Conservation (phyloP, 2,888 invertebrate genomes). For the Drosophila acutilabella region DNA sequence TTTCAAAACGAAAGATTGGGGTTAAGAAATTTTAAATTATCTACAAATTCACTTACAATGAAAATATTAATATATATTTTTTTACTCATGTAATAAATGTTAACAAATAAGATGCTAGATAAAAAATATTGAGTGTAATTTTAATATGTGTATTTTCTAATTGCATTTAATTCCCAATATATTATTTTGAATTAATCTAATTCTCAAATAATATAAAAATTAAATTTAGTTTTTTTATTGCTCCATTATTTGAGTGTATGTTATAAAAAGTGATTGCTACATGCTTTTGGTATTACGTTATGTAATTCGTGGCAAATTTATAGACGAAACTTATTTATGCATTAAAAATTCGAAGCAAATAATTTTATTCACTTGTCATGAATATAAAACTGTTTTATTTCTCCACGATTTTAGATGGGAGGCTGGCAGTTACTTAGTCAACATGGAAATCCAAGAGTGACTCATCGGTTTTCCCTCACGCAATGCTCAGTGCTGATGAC, state of each 20-base stretch:
- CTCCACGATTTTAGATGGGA: neutral
- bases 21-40: too few relatives aligned
- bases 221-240: too few relatives aligned
- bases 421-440: conserved; percentile 1
- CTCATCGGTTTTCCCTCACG: conserved; percentile 36
- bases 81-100: too few relatives aligned
- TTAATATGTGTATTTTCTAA: too few relatives aligned
- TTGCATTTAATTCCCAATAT: too few relatives aligned
- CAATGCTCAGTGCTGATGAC: conserved; percentile 34
- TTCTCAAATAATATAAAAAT: too few relatives aligned
- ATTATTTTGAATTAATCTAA: too few relatives aligned
- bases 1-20: too few relatives aligned
- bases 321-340: neutral
- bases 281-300: neutral
- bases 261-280: neutral
- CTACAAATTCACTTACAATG: too few relatives aligned
- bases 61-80: too few relatives aligned
- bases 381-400: conserved; percentile 30
- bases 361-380: conserved; percentile 36
- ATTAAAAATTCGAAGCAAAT: conserved; percentile 1
- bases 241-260: neutral
- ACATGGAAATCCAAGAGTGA: conserved; percentile 38
- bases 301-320: conserved; percentile 4
- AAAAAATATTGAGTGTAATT: too few relatives aligned
- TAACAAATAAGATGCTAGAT: too few relatives aligned